These are phyloP conservation scores for Glareola pratincola DNA, from an alignment of 2,113 vertebrate species.

Conservation along the genomic window DNA sequence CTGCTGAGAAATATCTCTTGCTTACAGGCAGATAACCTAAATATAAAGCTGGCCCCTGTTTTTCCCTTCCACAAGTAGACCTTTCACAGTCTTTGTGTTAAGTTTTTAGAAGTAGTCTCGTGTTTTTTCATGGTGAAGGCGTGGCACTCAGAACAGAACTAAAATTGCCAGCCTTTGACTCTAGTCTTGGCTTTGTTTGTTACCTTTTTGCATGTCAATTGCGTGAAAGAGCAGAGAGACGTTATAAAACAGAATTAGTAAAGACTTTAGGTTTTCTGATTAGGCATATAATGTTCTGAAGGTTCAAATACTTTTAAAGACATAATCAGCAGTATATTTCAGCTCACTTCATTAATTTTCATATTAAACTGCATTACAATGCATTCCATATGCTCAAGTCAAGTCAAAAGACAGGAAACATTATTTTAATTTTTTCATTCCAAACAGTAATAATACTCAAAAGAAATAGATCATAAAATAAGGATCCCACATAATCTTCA, in stretches of 20 bases:
- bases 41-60: fast-evolving
- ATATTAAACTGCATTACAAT: not conserved
- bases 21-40: not conserved
- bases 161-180: not conserved
- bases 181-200: not conserved
- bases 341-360: not conserved
- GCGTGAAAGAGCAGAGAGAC: not conserved
- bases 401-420: not conserved
- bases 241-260: not conserved
- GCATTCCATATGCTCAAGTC: not conserved
- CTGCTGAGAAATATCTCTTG: not conserved
- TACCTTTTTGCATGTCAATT: not conserved
- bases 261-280: not conserved
- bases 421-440: not conserved
- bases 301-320: not conserved
- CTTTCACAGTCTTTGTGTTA: not conserved
- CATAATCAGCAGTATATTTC: not conserved
- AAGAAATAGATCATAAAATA: slow-evolving; percentile 6
- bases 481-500: not conserved
- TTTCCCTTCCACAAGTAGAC: not conserved
- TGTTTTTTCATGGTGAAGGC: not conserved
- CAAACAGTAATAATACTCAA: not conserved
- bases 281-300: not conserved
- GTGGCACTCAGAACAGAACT: not conserved
- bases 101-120: not conserved